Evolutionary conservation across 2,113 vertebrate species (phyloP).

Genomic region (Corythornis vintsioides): DNA sequence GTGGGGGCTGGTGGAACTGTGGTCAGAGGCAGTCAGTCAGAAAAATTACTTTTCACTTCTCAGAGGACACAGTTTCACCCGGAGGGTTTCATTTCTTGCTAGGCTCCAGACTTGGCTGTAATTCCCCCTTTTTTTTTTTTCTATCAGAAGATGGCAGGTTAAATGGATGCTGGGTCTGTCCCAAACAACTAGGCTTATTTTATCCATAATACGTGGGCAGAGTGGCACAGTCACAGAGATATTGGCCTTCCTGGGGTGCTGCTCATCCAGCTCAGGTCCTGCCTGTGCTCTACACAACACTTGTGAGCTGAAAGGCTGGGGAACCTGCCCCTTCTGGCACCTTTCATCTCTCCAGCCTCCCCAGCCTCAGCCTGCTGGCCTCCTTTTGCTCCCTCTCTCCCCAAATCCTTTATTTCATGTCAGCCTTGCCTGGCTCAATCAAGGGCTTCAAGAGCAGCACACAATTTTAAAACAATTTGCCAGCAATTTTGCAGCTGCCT

Average conservation of each 20-base stretch:
- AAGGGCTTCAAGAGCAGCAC: neutral
- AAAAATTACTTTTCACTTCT: slow-evolving; percentile 54
- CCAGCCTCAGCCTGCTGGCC: neutral
- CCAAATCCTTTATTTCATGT: neutral
- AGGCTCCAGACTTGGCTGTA: neutral
- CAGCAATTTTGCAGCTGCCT: slow-evolving; percentile 38
- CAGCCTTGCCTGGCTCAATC: neutral
- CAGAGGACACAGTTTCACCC: slow-evolving; percentile 41
- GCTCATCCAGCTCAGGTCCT: neutral
- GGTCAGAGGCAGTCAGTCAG: slow-evolving; percentile 18
- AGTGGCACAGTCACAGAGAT: neutral
- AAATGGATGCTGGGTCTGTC: neutral
- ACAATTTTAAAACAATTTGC: slow-evolving; percentile 10
- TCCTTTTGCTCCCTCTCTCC: neutral
- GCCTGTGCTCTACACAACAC: fast-evolving
- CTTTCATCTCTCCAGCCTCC: neutral
- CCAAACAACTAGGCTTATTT: neutral
- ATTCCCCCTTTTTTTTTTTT: neutral
- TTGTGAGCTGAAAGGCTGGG: neutral
- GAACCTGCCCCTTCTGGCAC: fast-evolving
- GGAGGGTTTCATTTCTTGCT: neutral
- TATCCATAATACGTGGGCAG: neutral
- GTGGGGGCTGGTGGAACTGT: neutral
- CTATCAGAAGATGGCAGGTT: neutral
- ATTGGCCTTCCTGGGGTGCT: neutral